These are phyloP conservation scores for Ecliptopera silaceata DNA, from an alignment of 2,888 invertebrate genomes.

Conservation along the genomic window DNA sequence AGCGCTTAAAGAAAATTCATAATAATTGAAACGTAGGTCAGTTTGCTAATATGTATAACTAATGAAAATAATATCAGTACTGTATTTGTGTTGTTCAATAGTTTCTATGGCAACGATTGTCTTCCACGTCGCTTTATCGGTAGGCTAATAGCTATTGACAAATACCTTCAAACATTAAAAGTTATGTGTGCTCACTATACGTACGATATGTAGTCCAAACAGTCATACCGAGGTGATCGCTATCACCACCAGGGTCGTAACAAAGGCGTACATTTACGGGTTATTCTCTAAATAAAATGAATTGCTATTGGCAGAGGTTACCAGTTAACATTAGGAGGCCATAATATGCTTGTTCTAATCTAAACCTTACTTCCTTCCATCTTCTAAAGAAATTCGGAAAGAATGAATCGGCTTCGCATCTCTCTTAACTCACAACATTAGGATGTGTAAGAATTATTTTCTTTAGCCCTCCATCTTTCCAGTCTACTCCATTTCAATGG, in stretches of 20 bases:
- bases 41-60: conserved; percentile 3
- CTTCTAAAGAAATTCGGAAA: too few relatives aligned
- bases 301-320: too few relatives aligned
- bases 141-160: conserved; percentile 75
- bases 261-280: background rate
- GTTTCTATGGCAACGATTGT: conserved; percentile 71
- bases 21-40: background rate
- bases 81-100: conserved; percentile 66
- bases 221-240: conserved; percentile 57
- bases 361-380: too few relatives aligned
- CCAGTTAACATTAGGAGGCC: too few relatives aligned
- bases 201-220: conserved; percentile 56
- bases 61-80: conserved; percentile 36
- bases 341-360: too few relatives aligned
- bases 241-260: conserved; percentile 32
- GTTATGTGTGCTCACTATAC: conserved; percentile 42
- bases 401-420: too few relatives aligned
- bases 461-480: too few relatives aligned
- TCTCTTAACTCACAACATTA: too few relatives aligned
- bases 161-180: conserved; percentile 57
- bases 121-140: conserved; percentile 68
- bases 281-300: too few relatives aligned
- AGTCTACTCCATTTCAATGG: too few relatives aligned
- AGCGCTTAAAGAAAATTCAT: background rate
- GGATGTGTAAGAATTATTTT: too few relatives aligned